phyloP scores from a whole-genome alignment of 2,888 invertebrate species.

The Drosophila anomelani region DNA sequence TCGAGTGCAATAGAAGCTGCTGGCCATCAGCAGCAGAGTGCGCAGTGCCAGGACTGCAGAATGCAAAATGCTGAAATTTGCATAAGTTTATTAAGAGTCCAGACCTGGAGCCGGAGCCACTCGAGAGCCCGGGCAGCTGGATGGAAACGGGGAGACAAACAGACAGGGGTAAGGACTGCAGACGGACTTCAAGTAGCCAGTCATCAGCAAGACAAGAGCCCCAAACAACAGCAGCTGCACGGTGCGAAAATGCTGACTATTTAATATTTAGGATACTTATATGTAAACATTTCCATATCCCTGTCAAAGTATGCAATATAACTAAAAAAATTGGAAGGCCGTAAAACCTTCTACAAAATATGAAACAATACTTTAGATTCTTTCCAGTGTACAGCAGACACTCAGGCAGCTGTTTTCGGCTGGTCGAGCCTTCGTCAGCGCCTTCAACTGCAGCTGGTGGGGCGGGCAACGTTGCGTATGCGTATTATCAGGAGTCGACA shows the following conservation, averaged over 20 bases:
- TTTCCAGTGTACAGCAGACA: slow-evolving; percentile 1
- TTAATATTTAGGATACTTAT: neutral
- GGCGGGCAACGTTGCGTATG: slow-evolving; percentile 64
- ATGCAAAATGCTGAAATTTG: slow-evolving; percentile 56
- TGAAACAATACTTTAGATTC: neutral
- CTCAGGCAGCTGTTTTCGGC: slow-evolving; percentile 43
- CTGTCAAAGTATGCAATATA: too few relatives aligned
- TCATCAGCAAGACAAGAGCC: slow-evolving; percentile 30
- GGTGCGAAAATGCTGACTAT: neutral
- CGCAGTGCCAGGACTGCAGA: slow-evolving; percentile 24
- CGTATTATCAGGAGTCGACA: slow-evolving; percentile 64
- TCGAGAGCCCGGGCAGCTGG: slow-evolving; percentile 41
- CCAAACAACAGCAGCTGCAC: slow-evolving; percentile 14
- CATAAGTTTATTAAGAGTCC: slow-evolving; percentile 69
- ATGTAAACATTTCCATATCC: neutral
- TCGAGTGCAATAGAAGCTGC: slow-evolving; percentile 22
- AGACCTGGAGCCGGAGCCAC: slow-evolving; percentile 34
- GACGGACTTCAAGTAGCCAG: slow-evolving; percentile 51
- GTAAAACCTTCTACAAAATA: too few relatives aligned
- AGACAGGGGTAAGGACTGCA: slow-evolving; percentile 12
- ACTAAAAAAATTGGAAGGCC: too few relatives aligned
- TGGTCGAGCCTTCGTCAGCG: slow-evolving; percentile 31
- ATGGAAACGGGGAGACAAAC: slow-evolving; percentile 23
- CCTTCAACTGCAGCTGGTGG: slow-evolving; percentile 57
- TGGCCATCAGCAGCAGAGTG: slow-evolving; percentile 25